Conservation (phyloP, 2,797 vertebrate genomes). For the Mormyrus proboscirostris region DNA sequence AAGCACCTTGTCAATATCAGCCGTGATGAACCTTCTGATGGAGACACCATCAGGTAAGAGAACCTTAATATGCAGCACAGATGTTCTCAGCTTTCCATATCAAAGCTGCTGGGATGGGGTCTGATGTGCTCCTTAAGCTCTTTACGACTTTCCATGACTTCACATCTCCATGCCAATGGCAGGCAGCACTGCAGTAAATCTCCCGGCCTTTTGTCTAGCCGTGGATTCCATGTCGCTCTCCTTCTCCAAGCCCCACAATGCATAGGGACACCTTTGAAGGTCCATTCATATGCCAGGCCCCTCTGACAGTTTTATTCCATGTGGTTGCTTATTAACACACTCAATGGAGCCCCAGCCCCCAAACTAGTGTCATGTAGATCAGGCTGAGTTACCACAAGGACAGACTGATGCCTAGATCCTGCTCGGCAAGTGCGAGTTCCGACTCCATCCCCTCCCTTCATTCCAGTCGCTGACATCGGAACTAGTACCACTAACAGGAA, state of each 20-base stretch:
- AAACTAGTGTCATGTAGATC: conserved; percentile 67
- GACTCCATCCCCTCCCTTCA: not conserved
- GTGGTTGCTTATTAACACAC: conserved; percentile 69
- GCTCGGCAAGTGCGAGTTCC: conserved; percentile 48
- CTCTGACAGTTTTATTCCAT: conserved; percentile 66
- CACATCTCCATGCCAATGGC: conserved; percentile 50
- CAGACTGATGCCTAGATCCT: conserved; percentile 52
- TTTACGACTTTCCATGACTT: conserved; percentile 47
- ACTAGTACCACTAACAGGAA: not conserved
- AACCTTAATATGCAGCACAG: conserved; percentile 17
- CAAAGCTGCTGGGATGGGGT: conserved; percentile 32
- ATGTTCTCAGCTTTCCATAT: conserved; percentile 34
- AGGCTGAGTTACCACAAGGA: conserved; percentile 66
- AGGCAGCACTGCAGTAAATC: conserved; percentile 50
- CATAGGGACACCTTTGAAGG: conserved; percentile 51
- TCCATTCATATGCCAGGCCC: conserved; percentile 57
- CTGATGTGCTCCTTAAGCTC: conserved; percentile 34
- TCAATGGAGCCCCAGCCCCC: conserved; percentile 48
- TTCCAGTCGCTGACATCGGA: not conserved
- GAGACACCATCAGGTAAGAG: conserved; percentile 2
- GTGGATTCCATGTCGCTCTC: conserved; percentile 49
- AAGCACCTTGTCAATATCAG: not conserved
- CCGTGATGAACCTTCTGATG: not conserved
- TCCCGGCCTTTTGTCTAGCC: conserved; percentile 44
- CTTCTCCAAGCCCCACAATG: conserved; percentile 42